phyloP scores from a whole-genome alignment of 2,113 vertebrate species.

The Promerops cafer region DNA sequence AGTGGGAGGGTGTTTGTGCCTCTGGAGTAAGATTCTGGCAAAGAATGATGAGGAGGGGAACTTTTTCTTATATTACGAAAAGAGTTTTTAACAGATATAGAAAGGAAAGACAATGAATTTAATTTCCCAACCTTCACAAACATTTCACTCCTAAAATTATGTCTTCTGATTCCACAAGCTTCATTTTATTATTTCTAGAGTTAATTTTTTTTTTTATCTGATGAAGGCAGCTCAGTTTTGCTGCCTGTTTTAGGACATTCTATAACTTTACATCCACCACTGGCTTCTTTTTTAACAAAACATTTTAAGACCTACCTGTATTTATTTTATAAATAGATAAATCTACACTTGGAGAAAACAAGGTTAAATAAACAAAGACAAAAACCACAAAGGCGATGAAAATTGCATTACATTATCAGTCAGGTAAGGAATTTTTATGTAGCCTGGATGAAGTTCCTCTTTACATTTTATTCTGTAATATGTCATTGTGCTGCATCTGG shows the following conservation, averaged over 20 bases:
- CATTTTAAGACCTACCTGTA: neutral
- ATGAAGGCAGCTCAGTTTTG: neutral
- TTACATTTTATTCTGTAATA: constrained; percentile 13
- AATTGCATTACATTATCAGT: neutral
- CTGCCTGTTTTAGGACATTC: neutral
- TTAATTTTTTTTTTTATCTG: neutral
- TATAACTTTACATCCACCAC: neutral
- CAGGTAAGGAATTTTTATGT: neutral
- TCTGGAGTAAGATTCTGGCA: neutral
- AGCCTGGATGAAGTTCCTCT: neutral
- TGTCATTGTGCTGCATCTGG: neutral
- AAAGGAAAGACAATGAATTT: neutral
- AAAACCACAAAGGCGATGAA: neutral
- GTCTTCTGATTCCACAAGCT: neutral
- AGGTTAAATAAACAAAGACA: neutral
- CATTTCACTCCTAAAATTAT: neutral
- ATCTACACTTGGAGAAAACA: constrained; percentile 3
- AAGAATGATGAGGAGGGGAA: neutral
- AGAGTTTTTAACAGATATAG: neutral
- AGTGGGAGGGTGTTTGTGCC: neutral
- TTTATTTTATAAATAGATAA: neutral
- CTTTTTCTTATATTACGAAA: neutral
- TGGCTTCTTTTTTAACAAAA: neutral
- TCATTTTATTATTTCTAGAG: neutral
- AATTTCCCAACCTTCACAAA: neutral